Evolutionary conservation across 2,113 vertebrate species (phyloP), one percentile per base, ranked within the genome.

Genomic region (Misgurnus anguillicaudatus): DNA sequence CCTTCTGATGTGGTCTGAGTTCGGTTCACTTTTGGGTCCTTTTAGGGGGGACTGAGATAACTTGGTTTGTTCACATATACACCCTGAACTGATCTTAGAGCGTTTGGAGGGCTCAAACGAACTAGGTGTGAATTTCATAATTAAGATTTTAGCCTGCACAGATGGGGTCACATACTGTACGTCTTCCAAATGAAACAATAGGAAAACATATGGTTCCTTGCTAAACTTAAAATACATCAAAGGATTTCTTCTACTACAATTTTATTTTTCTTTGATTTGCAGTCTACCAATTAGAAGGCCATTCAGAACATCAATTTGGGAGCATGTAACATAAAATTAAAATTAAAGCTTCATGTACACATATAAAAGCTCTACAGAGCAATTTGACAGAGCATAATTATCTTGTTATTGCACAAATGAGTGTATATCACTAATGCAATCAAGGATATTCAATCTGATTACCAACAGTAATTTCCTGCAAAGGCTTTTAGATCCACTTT

Each of bases 381-480:
- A 68, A 61, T 70, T 69, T 61, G 55, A 78, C 19, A 31, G 41
- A 60, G 58, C n/a, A 42, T 69, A 66, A 78, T 78, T 78, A 78
- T 69, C 55, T 70, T 78, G 21, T 78, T 78, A 78, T 70, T 70
- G 55, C 65, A n/a, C 41, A 70, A 78, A 58, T 68, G 53, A 78
- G 55, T 45, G 36, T 69, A 14, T 21, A 78, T 78, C 51, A 67
- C 64, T 78, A 69, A 78, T 68, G 64, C 65, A 78, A 78, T 78
- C 55, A 78, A 61, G 53, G 48, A 47, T 60, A 78, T 68, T 60
- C 39, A 38, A 21, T 61, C 42, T 78, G 65, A 78, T 69, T 78
- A 78, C 66, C 41, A 69, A 69, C 64, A 58, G 55, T 36, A 51
- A 69, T 78, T 70, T 78, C 75, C 39, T 78, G 53, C 51, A 77